Percentiles rank a stretch among this genome's conserved stretches.
Evolutionary conservation across 2,888 invertebrate species (phyloP).

Genomic region (Aromia moschata): DNA sequence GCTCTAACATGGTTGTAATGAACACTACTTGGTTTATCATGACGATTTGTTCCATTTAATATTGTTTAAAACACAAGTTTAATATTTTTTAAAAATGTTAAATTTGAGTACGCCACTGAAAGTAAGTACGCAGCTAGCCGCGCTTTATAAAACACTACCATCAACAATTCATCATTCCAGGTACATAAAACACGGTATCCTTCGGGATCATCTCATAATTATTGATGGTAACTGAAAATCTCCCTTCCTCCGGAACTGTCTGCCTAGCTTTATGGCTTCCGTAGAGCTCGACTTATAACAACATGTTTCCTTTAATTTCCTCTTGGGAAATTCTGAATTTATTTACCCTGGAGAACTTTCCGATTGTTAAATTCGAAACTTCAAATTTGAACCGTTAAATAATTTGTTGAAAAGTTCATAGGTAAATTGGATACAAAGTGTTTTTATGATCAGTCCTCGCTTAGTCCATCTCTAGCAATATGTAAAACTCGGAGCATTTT

Average conservation of each 20-base stretch:
- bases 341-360: slow-evolving; percentile 15
- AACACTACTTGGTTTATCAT: too few species aligned
- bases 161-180: slow-evolving; percentile 29
- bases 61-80: too few species aligned
- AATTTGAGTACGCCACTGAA: too few species aligned
- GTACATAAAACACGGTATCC: slow-evolving; percentile 34
- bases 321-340: slow-evolving; percentile 26
- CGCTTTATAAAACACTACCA: not conserved
- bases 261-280: slow-evolving; percentile 18
- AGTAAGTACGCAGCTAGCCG: not conserved
- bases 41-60: too few species aligned
- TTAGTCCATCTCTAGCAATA: too few species aligned
- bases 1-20: too few species aligned
- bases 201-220: slow-evolving; percentile 34
- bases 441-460: too few species aligned
- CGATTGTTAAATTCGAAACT: not conserved
- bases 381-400: not conserved
- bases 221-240: slow-evolving; percentile 41
- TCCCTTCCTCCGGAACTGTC: slow-evolving; percentile 32
- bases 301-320: slow-evolving; percentile 32
- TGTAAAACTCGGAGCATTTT: too few species aligned
- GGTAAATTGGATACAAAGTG: too few species aligned
- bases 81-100: too few species aligned
- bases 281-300: slow-evolving; percentile 19
- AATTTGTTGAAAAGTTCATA: not conserved